Conservation (phyloP, 1,140 invertebrate genomes). For the Argopecten irradians region DNA sequence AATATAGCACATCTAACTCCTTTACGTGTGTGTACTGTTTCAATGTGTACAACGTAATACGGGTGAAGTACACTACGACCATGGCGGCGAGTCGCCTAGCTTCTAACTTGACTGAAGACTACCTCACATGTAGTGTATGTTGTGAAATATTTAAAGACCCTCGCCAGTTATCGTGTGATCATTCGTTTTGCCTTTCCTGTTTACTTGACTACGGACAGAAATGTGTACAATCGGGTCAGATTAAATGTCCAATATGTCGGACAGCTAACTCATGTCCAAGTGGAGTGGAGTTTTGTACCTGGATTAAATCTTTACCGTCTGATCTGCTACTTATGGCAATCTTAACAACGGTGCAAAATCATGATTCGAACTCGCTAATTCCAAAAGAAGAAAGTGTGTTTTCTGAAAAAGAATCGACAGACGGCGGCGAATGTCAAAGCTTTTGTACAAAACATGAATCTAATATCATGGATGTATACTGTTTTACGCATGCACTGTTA, state of each 20-base stretch:
- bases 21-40: too few species aligned
- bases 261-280: neutral
- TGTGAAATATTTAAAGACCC: neutral
- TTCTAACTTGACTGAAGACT: neutral
- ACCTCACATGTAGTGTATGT: neutral
- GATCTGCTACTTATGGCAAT: neutral
- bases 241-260: neutral
- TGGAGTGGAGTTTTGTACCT: neutral
- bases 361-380: neutral
- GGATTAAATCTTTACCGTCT: slow-evolving; percentile 19
- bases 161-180: neutral
- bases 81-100: neutral
- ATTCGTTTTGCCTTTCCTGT: neutral
- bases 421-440: neutral
- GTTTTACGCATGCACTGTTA: neutral
- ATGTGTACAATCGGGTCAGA: neutral
- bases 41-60: too few species aligned
- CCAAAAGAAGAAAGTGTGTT: neutral
- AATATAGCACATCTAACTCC: too few species aligned
- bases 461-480: neutral
- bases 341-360: slow-evolving; percentile 18
- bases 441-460: neutral
- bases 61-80: too few species aligned
- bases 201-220: neutral
- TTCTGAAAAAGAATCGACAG: neutral